A percentile compares a stretch with the other conserved stretches of the same genome.
Conservation (phyloP, 2,113 vertebrate genomes). For the Tenebrosternarchus preto region DNA sequence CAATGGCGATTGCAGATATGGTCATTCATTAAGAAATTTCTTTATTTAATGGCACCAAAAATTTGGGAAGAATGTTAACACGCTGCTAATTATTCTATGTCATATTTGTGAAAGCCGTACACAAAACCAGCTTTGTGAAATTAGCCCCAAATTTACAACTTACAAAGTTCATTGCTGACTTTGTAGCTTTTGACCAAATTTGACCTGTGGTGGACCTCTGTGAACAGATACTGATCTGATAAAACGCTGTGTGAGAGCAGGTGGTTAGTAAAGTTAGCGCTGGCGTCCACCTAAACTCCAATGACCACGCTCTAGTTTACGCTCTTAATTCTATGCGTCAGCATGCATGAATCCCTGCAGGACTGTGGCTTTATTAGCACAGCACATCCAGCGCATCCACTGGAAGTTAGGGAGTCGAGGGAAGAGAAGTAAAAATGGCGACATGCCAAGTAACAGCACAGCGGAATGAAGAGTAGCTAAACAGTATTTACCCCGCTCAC, state of each 20-base stretch:
- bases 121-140: constrained; percentile 71
- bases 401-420: constrained; percentile 29
- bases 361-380: constrained; percentile 37
- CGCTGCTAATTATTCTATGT: constrained; percentile 10
- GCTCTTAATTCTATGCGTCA: constrained; percentile 45
- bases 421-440: constrained; percentile 50
- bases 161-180: constrained; percentile 63
- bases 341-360: constrained; percentile 71
- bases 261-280: constrained; percentile 67
- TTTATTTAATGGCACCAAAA: constrained; percentile 2
- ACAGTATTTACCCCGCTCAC: constrained; percentile 89
- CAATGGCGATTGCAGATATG: constrained; percentile 5
- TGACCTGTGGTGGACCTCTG: constrained; percentile 61
- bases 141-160: constrained; percentile 66
- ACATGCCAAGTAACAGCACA: constrained; percentile 73
- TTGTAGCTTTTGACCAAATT: constrained; percentile 58
- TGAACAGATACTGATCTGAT: constrained; percentile 27
- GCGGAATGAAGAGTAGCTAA: constrained; percentile 71
- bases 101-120: constrained; percentile 66
- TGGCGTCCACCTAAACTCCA: constrained; percentile 53
- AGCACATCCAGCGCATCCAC: constrained; percentile 52
- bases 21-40: neutral
- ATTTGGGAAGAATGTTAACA: neutral
- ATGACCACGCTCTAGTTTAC: constrained; percentile 58
- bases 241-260: constrained; percentile 57